Conservation (phyloP, 2,888 invertebrate species). For the Dione juno region DNA sequence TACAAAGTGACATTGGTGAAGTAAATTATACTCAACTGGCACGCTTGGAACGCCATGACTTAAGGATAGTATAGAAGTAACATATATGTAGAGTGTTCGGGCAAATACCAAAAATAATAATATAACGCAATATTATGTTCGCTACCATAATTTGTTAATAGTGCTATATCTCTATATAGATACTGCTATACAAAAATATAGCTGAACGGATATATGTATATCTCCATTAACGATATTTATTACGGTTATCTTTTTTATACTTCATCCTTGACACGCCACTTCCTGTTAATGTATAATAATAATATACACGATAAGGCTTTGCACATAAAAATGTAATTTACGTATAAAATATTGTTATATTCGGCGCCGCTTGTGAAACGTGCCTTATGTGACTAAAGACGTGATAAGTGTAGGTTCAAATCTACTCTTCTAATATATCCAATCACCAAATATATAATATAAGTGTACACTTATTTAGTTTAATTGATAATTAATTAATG, state of each 20-base stretch:
- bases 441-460: too few relatives aligned
- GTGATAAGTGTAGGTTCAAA: not conserved
- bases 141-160: too few relatives aligned
- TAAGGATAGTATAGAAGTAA: too few relatives aligned
- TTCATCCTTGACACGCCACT: conserved; percentile 1
- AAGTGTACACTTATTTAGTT: not conserved
- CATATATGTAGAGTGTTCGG: too few relatives aligned
- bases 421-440: too few relatives aligned
- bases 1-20: too few relatives aligned
- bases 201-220: not conserved
- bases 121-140: too few relatives aligned
- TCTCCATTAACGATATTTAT: not conserved
- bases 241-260: conserved; percentile 5
- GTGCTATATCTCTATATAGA: not conserved
- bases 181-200: not conserved
- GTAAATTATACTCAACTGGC: too few relatives aligned
- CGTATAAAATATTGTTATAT: not conserved
- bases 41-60: too few relatives aligned
- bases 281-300: conserved; percentile 14
- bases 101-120: too few relatives aligned
- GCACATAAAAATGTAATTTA: conserved; percentile 1
- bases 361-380: not conserved
- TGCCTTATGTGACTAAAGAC: not conserved
- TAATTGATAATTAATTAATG: too few relatives aligned
- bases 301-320: not conserved